Base-by-base conservation (phyloP, 2,113 vertebrate genomes). In the Lepus timidus region DNA sequence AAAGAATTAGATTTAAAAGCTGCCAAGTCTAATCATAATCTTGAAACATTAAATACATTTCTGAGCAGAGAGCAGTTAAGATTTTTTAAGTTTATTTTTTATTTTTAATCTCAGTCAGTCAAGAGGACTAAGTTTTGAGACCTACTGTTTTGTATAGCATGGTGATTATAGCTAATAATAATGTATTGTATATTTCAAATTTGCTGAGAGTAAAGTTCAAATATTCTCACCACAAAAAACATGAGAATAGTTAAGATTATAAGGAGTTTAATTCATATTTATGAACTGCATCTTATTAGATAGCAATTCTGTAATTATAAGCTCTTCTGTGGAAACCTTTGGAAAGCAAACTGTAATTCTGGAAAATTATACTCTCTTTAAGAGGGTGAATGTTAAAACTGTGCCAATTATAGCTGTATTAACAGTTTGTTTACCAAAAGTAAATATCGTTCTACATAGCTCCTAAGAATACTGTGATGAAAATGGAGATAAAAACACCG, bases 211-310 rank as follows among this genome's bases (percentile, higher is more conserved):
- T 49, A 52, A 36, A 82, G 52, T 91, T 82, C 76, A 88, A 39
- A 67, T 55, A 14, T 52, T 73, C 44, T 82, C n/a, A 65, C n/a
- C 17, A n/a, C 12, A 52, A 78, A 25, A 75, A 86, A 64, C 71
- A 8, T 31, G 49, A 84, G 23, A 89, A 91, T 2, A 89, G 19
- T 89, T 86, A 94, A n/a, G 31, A 82, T 85, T 96, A 87, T 83
- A 87, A 86, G 70, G 55, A 88, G 52, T 65, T 85, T 78, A 90
- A 85, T 94, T 94, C 83, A 65, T 79, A 88, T 74, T 61, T 94
- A 84, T 82, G 25, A 95, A 90, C 25, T 73, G 3, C 23, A 70
- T 58, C 58, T 64, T 87, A 87, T 89, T 89, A 87, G 78, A 78
- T 64, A 82, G 49, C n/a, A 92, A 93, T 88, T 95, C 58, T 88